phyloP scores from a whole-genome alignment of 2,888 invertebrate genomes.

The Selenia dentaria region DNA sequence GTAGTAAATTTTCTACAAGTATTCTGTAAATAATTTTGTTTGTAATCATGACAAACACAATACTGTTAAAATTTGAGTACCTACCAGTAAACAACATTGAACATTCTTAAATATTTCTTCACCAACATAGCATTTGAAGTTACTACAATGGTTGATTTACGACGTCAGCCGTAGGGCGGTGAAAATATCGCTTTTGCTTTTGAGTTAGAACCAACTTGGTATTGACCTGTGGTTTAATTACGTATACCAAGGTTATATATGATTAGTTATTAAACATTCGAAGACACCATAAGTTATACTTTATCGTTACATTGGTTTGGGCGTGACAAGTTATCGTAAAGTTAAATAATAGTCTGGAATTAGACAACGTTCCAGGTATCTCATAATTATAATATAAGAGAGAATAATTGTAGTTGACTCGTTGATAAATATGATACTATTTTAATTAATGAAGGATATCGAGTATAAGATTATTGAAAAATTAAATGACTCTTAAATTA shows the following conservation, averaged over 20 bases:
- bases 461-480: too few species aligned
- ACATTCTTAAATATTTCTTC: slow-evolving; percentile 1
- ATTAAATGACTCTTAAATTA: too few species aligned
- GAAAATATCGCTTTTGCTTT: slow-evolving; percentile 1
- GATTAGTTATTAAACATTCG: slow-evolving; percentile 7
- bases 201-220: slow-evolving; percentile 10
- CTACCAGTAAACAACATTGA: too few species aligned
- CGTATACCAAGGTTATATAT: slow-evolving; percentile 4
- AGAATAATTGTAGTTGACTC: too few species aligned
- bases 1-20: too few species aligned
- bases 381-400: too few species aligned
- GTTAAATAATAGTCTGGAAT: slow-evolving; percentile 3
- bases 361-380: neutral
- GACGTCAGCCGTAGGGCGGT: slow-evolving; percentile 4
- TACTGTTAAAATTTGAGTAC: too few species aligned
- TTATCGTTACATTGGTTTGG: neutral
- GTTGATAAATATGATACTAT: too few species aligned
- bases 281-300: slow-evolving; percentile 4
- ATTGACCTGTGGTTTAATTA: slow-evolving; percentile 5
- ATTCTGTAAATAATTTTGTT: too few species aligned
- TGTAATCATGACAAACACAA: too few species aligned
- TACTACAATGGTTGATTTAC: slow-evolving; percentile 3
- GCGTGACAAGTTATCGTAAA: too few species aligned
- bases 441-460: too few species aligned
- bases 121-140: neutral